A percentile compares a stretch with the other conserved stretches of the same genome.
phyloP scores from a whole-genome alignment of 2,113 vertebrate genomes.

The Ctenomys sociabilis region DNA sequence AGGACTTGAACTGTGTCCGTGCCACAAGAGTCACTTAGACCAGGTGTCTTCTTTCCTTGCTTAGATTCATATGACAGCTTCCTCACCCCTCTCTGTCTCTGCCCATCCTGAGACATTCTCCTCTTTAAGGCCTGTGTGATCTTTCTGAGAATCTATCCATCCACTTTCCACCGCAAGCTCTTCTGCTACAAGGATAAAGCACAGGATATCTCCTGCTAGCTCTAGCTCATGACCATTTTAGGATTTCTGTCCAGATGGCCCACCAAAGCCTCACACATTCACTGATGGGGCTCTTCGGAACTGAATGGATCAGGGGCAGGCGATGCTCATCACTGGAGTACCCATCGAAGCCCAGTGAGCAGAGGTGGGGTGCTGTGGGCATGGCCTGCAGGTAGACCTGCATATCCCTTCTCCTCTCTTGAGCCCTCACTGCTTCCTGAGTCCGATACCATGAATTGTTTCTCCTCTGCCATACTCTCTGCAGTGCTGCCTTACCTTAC shows the following conservation, averaged over 20 bases:
- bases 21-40: not conserved
- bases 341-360: not conserved
- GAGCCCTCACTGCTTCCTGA: not conserved
- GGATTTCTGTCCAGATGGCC: not conserved
- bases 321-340: not conserved
- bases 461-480: not conserved
- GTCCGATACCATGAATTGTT: not conserved
- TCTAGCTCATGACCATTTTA: not conserved
- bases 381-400: not conserved
- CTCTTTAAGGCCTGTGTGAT: not conserved
- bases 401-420: not conserved
- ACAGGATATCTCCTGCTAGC: not conserved
- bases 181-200: not conserved
- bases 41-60: not conserved
- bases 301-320: not conserved
- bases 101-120: not conserved
- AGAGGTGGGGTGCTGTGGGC: not conserved
- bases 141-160: not conserved
- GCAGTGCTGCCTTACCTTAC: not conserved
- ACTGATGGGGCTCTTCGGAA: not conserved
- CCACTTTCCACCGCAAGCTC: not conserved
- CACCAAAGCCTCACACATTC: not conserved
- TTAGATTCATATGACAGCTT: not conserved
- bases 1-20: not conserved
- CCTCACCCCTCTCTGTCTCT: not conserved